phyloP scores from a whole-genome alignment of 2,888 invertebrate species.

The Microctonus brassicae region DNA sequence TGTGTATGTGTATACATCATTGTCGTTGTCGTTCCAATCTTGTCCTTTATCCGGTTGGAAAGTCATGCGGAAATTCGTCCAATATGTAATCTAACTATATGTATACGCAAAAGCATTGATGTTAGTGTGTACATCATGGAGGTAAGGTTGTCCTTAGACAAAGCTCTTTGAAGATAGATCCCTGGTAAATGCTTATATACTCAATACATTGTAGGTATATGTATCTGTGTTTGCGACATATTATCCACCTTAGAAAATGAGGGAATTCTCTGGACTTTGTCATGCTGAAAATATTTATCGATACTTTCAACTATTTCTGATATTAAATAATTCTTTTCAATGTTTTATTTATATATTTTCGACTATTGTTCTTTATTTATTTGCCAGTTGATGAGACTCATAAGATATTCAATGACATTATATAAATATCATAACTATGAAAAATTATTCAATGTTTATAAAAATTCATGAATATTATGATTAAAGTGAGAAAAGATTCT shows the following conservation, averaged over 20 bases:
- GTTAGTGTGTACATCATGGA: conserved; percentile 3
- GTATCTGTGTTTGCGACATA: not conserved
- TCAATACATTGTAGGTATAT: conserved; percentile 2
- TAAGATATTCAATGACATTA: not conserved
- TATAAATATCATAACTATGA: not conserved
- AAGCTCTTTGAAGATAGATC: conserved; percentile 5
- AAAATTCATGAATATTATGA: conserved; percentile 17
- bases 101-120: not conserved
- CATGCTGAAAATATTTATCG: conserved; percentile 28
- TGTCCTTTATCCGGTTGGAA: not conserved
- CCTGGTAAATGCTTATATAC: not conserved
- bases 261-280: conserved; percentile 19
- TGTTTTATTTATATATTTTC: no score
- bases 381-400: not conserved
- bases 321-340: not conserved
- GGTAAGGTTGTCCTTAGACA: conserved; percentile 14
- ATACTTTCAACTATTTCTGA: not conserved
- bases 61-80: conserved; percentile 20
- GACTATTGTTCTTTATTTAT: not conserved
- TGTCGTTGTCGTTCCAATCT: not conserved
- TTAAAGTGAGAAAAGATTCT: not conserved
- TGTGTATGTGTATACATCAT: not conserved
- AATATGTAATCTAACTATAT: conserved; percentile 3
- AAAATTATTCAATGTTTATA: not conserved
- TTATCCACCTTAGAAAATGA: conserved; percentile 13